Evolutionary conservation across 2,888 invertebrate genomes (phyloP), one percentile per base, ranked within the genome.

Genomic region (Laspeyria flexula): DNA sequence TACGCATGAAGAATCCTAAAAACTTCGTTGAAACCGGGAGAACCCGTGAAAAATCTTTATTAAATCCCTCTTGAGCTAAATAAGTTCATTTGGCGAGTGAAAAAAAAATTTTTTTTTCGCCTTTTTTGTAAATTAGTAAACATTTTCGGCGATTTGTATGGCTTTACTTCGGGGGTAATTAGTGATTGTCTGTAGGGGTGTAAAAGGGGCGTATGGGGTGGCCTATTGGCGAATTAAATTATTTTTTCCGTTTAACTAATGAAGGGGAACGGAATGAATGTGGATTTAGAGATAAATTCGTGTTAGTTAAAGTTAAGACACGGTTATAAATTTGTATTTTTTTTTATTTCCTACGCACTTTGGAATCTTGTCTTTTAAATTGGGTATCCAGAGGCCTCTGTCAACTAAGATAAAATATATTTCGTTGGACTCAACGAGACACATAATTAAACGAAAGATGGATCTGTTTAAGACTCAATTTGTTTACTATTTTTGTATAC

Each of bases 61-160:
- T 91, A 91, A 92, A 87, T 90, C 92, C 90, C 77, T 79, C 81
- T 75, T 77, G 67, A 80, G 84, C 87, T 90, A 89, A 91, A 90
- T 90, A 90, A 90, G 88, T 91, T 91, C 90, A 85, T 91, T 91
- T 90, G 86, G 77, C 76, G 80, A 77, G 79, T 78, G 75, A 68
- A 71, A 73, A 76, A 75, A 76, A 74, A 63, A 67, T 45, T 56
- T 62, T 75, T 79, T 79, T 83, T 77, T 65, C 71, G 60, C 67
- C 73, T 79, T 83, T 84, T 86, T 82, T 81, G 79, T 81, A 85
- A 87, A 86, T 87, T 85, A 92, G 91, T 85, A 88, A 90, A 90
- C 91, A 91, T 91, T 91, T 82, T 87, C 84, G 83, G 80, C 88
- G 87, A 92, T 92, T 92, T 92, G 90, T 92, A 90, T 88, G 79